Percentiles rank a stretch among this genome's conserved stretches.
Evolutionary conservation across 2,113 vertebrate genomes (phyloP).

Genomic region (Poeciliopsis prolifica): DNA sequence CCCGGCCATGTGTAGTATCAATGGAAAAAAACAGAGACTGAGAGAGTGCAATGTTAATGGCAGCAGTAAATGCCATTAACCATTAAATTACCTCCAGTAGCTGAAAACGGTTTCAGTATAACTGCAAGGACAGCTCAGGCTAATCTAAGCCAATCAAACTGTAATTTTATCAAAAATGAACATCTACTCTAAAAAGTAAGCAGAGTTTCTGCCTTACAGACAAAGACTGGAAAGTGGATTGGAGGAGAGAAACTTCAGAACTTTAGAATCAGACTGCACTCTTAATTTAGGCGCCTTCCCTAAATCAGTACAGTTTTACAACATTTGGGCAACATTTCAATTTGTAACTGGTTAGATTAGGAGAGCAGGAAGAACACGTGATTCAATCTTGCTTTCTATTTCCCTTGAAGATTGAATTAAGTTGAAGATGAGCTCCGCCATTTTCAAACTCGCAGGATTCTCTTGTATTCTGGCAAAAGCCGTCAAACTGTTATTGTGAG

Average conservation of each 20-base stretch:
- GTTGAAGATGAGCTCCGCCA: not conserved
- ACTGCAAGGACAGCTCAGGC: not conserved
- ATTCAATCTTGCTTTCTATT: too few relatives aligned
- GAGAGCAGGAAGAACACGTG: too few relatives aligned
- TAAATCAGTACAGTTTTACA: too few relatives aligned
- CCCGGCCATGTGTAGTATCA: not conserved
- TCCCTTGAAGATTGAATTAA: not conserved
- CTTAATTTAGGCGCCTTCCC: too few relatives aligned
- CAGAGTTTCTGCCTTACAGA: too few relatives aligned
- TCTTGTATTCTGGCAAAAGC: not conserved
- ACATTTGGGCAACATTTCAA: too few relatives aligned
- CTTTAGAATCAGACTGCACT: too few relatives aligned
- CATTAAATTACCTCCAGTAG: not conserved
- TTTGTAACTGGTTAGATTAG: too few relatives aligned
- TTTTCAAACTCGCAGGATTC: not conserved
- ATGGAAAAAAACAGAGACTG: not conserved
- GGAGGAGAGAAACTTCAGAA: too few relatives aligned
- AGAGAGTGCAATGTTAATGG: not conserved
- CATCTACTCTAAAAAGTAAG: not conserved
- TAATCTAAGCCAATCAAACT: not conserved
- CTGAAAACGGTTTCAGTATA: not conserved
- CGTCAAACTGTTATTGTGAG: not conserved
- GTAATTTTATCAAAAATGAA: too few relatives aligned
- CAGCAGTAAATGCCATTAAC: not conserved
- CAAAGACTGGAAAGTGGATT: too few relatives aligned